A percentile compares a stretch with the other conserved stretches of the same genome.
Evolutionary conservation across 2,888 invertebrate species (phyloP).

Genomic region (Dioctria rufipes): DNA sequence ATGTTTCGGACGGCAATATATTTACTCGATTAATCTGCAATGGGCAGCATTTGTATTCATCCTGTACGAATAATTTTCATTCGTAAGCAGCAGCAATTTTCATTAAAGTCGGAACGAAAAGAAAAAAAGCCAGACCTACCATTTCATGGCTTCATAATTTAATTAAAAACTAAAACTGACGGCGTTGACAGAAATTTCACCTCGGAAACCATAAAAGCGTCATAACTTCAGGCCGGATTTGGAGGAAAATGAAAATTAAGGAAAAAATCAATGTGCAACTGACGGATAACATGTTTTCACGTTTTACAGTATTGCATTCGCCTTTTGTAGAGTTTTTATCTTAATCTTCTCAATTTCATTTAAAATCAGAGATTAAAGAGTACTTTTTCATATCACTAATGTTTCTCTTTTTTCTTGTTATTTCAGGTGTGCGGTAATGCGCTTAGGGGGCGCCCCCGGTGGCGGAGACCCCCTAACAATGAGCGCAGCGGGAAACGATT

Average conservation of each 20-base stretch:
- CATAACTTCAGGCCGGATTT: not conserved
- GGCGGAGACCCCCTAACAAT: slow-evolving; percentile 70
- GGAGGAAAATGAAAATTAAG: slow-evolving; percentile 2
- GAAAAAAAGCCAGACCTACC: not conserved
- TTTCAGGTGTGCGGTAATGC: slow-evolving; percentile 63
- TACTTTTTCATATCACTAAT: not conserved
- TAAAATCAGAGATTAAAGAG: not conserved
- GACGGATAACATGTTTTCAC: not conserved
- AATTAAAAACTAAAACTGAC: slow-evolving; percentile 21
- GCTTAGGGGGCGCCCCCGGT: slow-evolving; percentile 63
- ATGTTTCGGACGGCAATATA: too few relatives aligned
- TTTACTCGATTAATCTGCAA: too few relatives aligned
- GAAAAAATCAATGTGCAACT: not conserved
- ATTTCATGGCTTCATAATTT: not conserved
- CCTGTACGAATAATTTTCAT: too few relatives aligned
- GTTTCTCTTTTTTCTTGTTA: not conserved
- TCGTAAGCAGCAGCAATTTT: not conserved
- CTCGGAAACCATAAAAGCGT: slow-evolving; percentile 20
- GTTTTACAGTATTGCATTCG: not conserved
- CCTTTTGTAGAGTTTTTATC: not conserved
- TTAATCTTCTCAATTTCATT: not conserved
- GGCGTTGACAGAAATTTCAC: slow-evolving; percentile 5
- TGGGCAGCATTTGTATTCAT: too few relatives aligned
- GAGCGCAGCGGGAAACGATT: slow-evolving; percentile 72
- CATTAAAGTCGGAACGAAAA: not conserved